Base-by-base conservation (phyloP, 2,113 vertebrate genomes). In the Podarcis raffonei region DNA sequence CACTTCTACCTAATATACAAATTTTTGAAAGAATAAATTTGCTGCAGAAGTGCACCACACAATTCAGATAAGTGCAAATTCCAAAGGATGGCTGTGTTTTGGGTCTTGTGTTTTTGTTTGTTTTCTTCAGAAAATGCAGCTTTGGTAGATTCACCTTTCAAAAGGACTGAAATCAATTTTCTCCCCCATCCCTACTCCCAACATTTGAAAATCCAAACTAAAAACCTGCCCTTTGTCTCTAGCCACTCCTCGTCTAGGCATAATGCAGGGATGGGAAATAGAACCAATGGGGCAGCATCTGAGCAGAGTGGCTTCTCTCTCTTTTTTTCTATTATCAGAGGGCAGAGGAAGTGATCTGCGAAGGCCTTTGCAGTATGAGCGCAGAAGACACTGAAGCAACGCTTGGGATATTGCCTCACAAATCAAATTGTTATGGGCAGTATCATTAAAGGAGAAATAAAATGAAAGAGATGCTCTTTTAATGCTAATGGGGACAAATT, bases 381-480 rank as follows among this genome's bases (percentile, higher is more conserved):
- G 84, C 4, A 53, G 30, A 2, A 16, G 84, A 91, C 88, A 89
- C 18, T 12, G 37, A 91, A 15, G 9, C 86, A 92, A 86, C 23
- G 6, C 4, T 83, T 42, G 27, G 48, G 83, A 57, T 59, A 87
- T 77, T 89, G 89, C 69, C 81, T 84, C 88, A 37, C 87, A 16
- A 88, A 80, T 84, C 69, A 93, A 16, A 57, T 30, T 88, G 74
- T 65, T 81, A 91, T 83, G 2, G 90, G 80, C 37, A 90, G 83
- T 57, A 83, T 78, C 81, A 35, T 83, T 83, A 77, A 81, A 90
- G 83, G 37, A 90, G 27, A 90, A 89, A 85, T 75, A 81, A 81
- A 86, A 57, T 59, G 6, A 84, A 90, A 91, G 71, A 91, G 85
- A 16, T 88, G 30, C 0, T 72, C 35, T 69, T 74, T 57, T 93